phyloP scores from a whole-genome alignment of 1,140 invertebrate species.

The Temnothorax nylanderi region DNA sequence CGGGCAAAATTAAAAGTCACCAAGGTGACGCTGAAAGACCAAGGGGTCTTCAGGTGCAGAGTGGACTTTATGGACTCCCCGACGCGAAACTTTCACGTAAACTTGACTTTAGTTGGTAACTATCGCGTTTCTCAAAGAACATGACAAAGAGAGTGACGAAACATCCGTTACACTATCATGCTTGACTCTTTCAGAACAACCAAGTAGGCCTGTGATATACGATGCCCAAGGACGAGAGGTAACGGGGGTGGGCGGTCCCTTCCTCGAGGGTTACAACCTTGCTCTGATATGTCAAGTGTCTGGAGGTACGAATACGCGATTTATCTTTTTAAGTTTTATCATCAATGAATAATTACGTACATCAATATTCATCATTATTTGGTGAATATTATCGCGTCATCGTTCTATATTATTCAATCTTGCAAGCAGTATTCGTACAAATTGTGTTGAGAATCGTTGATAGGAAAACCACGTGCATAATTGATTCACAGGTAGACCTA shows the following conservation, averaged over 20 bases:
- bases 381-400: background rate
- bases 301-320: conserved; percentile 89
- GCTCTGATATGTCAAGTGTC: conserved; percentile 93
- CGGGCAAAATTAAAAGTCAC: conserved; percentile 91
- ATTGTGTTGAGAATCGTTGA: background rate
- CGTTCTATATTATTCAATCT: background rate
- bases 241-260: conserved; percentile 91
- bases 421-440: background rate
- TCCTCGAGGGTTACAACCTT: conserved; percentile 92
- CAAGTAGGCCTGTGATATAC: conserved; percentile 92
- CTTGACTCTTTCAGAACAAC: conserved; percentile 88
- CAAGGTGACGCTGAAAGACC: conserved; percentile 90
- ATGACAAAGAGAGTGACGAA: background rate
- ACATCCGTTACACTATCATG: background rate
- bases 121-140: conserved; percentile 27
- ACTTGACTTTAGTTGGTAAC: conserved; percentile 94
- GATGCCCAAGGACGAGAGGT: conserved; percentile 93
- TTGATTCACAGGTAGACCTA: conserved; percentile 87
- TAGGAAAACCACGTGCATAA: background rate
- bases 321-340: background rate
- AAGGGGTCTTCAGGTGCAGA: conserved; percentile 93
- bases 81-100: conserved; percentile 93
- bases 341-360: background rate
- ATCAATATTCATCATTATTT: background rate
- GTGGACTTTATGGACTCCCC: conserved; percentile 95